These are phyloP conservation scores for Temnothorax unifasciatus DNA, from an alignment of 2,888 invertebrate species.

Conservation along the genomic window DNA sequence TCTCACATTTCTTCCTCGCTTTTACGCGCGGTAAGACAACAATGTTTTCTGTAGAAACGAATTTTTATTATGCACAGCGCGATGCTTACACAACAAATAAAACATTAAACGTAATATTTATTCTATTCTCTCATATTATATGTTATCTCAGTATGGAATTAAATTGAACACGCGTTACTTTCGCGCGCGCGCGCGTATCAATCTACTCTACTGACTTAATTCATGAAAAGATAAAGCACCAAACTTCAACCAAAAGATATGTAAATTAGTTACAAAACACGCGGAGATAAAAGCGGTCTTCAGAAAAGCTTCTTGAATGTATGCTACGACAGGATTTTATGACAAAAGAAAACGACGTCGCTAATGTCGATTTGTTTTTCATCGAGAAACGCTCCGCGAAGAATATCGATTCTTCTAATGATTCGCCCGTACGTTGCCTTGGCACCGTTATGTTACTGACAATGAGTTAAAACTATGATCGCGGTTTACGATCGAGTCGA, in stretches of 20 bases:
- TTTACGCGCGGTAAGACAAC: conserved; percentile 23
- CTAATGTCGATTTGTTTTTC: conserved; percentile 28
- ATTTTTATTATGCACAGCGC: conserved; percentile 36
- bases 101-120: conserved; percentile 22
- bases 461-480: conserved; percentile 22
- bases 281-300: background rate
- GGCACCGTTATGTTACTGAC: conserved; percentile 30
- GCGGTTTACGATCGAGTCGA: conserved; percentile 63
- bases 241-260: background rate
- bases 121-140: background rate
- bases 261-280: background rate
- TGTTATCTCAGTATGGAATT: background rate
- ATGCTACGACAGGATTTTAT: conserved; percentile 16
- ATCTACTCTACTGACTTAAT: background rate
- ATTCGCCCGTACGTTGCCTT: conserved; percentile 38
- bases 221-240: background rate
- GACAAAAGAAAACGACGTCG: conserved; percentile 46
- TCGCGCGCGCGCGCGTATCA: background rate
- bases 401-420: conserved; percentile 63
- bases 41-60: background rate
- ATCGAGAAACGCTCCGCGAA: conserved; percentile 33
- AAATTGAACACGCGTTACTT: conserved; percentile 2
- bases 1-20: conserved; percentile 18
- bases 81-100: conserved; percentile 16
- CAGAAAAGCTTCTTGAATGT: background rate